Percentiles rank a stretch among this genome's conserved stretches.
These are phyloP conservation scores for Athalia rosae DNA, from an alignment of 2,888 invertebrate species.

Conservation along the genomic window DNA sequence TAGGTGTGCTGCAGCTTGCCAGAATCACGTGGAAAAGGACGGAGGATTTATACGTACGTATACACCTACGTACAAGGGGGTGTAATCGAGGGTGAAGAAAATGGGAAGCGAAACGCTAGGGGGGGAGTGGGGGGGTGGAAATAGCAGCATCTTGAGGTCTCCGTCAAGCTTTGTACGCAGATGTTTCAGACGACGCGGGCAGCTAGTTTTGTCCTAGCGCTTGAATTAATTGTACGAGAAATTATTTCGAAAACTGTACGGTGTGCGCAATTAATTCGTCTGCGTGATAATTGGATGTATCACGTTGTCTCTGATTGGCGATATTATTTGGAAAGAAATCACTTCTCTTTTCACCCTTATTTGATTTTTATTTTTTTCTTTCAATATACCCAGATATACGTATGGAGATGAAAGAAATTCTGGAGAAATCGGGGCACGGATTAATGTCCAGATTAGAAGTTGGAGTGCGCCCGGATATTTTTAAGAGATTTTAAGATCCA, in stretches of 20 bases:
- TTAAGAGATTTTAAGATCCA: constrained; percentile 51
- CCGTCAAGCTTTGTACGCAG: constrained; percentile 29
- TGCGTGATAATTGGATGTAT: too few species aligned
- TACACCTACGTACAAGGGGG: not conserved
- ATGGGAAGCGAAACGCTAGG: not conserved
- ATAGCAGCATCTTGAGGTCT: constrained; percentile 35
- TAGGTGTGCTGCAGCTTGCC: too few species aligned
- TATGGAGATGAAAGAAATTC: constrained; percentile 8
- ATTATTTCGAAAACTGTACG: not conserved
- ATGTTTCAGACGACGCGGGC: constrained; percentile 25
- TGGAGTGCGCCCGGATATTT: constrained; percentile 50
- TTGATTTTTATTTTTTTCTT: too few species aligned
- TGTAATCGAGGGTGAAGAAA: constrained; percentile 10
- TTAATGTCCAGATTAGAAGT: constrained; percentile 64
- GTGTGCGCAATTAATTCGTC: too few species aligned
- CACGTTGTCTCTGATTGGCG: too few species aligned
- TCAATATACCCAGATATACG: not conserved
- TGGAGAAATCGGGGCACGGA: constrained; percentile 51
- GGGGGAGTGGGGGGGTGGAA: not conserved
- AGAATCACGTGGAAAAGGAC: too few species aligned
- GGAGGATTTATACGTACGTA: too few species aligned
- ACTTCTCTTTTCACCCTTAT: too few species aligned
- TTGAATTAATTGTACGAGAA: constrained; percentile 16
- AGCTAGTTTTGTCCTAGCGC: constrained; percentile 18
- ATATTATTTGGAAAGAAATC: too few species aligned